A percentile compares a stretch with the other conserved stretches of the same genome.
phyloP scores from a whole-genome alignment of 2,113 vertebrate species.

The Nothoprocta perdicaria region DNA sequence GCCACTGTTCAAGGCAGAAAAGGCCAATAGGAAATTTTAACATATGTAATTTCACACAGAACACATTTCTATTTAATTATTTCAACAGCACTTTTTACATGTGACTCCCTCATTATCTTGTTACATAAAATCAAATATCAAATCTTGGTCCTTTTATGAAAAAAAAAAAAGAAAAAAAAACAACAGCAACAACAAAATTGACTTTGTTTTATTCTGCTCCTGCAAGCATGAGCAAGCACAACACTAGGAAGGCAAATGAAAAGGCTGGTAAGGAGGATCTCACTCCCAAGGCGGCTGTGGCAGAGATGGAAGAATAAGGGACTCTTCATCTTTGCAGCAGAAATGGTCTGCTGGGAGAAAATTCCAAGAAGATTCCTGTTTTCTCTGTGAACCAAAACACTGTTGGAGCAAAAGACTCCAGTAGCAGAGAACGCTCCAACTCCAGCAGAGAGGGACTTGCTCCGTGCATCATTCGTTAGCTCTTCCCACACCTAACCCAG shows the following conservation, averaged over 20 bases:
- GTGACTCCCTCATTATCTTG: not conserved
- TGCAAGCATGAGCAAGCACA: not conserved
- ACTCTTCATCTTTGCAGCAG: not conserved
- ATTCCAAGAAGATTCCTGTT: not conserved
- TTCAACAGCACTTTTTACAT: not conserved
- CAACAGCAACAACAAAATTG: too few species aligned
- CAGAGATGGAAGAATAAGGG: not conserved
- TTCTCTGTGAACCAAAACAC: not conserved
- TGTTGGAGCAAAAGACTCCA: not conserved
- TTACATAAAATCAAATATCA: not conserved
- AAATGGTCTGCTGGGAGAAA: not conserved
- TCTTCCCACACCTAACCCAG: not conserved
- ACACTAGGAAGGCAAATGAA: not conserved
- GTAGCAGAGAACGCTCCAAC: not conserved
- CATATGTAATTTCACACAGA: not conserved
- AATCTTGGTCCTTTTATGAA: not conserved
- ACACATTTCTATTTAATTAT: not conserved
- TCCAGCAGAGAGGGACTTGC: not conserved
- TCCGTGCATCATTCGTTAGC: not conserved
- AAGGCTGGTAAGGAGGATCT: not conserved
- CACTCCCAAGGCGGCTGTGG: not conserved
- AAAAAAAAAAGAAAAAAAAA: not conserved
- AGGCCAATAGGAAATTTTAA: not conserved
- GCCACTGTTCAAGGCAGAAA: not conserved
- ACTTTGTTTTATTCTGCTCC: not conserved